Base-by-base conservation (phyloP, 2,888 invertebrate species). In the Erpobdella octoculata region DNA sequence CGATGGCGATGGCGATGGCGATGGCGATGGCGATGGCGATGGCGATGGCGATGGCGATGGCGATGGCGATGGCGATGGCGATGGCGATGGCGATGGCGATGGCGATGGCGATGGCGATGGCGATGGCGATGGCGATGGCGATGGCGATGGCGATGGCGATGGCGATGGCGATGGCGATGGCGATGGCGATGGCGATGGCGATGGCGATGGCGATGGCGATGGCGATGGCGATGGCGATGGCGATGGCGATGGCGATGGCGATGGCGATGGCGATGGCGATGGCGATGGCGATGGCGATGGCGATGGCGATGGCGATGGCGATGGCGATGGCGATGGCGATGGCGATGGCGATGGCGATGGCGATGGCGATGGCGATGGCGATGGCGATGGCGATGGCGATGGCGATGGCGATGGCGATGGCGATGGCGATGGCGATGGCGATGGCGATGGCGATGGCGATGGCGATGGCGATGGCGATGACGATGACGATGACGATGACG, bases 71-170 rank as follows among this genome's bases (percentile, higher is more conserved):
- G n/a, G 21, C 21, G 61, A 25, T 59, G 61, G 21, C 21, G 61
- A 25, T 59, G 61, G 21, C 21, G 61, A 25, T 59, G 61, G 21
- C 21, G 61, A 25, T 59, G 61, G 21, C 21, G 61, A 59, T 59
- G 61, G 21, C 21, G 61, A 59, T 59, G 61, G 21, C 21, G 61
- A 59, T 59, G 61, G 21, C 21, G 61, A 59, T 59, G 61, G 21
- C 21, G 61, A 59, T 59, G 61, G 21, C 21, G 61, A 59, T 59
- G 61, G 21, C 21, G 61, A 59, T 59, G 61, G 21, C 21, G 61
- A 59, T 59, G 61, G 21, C 21, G 61, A 59, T 59, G 61, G 21
- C 21, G 61, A 59, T 59, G 61, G 21, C 21, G 61, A 59, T 59
- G 61, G 21, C 21, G 61, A 59, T 59, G 61, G 46, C 46, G 15